Evolutionary conservation across 1,140 invertebrate genomes (phyloP), one percentile per base, ranked within the genome.

Genomic region (Leptopilina clavipes): DNA sequence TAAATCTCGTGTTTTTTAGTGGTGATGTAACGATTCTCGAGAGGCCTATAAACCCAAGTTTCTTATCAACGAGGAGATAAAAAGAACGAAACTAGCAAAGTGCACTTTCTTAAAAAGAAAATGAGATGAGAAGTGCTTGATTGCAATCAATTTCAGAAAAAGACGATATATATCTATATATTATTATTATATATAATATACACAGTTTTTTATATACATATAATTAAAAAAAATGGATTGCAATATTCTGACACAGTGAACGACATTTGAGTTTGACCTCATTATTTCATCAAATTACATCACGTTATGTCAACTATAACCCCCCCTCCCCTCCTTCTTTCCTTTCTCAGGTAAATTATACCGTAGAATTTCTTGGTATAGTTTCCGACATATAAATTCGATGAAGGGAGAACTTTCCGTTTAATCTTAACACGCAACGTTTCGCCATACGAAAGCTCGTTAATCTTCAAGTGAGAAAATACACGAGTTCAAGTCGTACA

Each of bases 381-480:
- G 59, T 65, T n/a, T 65, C 25, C 19, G 59, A 65, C 22, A 1
- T 65, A 31, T 65, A 65, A 31, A 65, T 31, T n/a, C 59, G 59
- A 65, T 65, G 59, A 65, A 65, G 59, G 59, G 59, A 37, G 25
- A 65, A 65, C 59, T 65, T 65, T 31, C 59, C 22, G 59, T n/a
- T 65, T 65, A 65, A 65, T 25, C 59, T 65, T 31, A 65, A 65
- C 59, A 65, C 59, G 59, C 59, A 31, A 65, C 12, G 37, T 40
- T 40, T 40, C 37, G 22, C 59, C n/a, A 65, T 65, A 65, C 59
- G 25, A 65, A 65, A 65, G 59, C 59, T 65, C 59, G 22, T 65
- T 65, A 65, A 65, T 65, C 59, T 65, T 65, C 25, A 65, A 65
- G 59, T 65, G 59, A 65, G 59, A 65, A 65, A 65, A 65, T 65